Evolutionary conservation across 2,113 vertebrate genomes (phyloP), one percentile per base, ranked within the genome.

Genomic region (Falcunculus frontatus): DNA sequence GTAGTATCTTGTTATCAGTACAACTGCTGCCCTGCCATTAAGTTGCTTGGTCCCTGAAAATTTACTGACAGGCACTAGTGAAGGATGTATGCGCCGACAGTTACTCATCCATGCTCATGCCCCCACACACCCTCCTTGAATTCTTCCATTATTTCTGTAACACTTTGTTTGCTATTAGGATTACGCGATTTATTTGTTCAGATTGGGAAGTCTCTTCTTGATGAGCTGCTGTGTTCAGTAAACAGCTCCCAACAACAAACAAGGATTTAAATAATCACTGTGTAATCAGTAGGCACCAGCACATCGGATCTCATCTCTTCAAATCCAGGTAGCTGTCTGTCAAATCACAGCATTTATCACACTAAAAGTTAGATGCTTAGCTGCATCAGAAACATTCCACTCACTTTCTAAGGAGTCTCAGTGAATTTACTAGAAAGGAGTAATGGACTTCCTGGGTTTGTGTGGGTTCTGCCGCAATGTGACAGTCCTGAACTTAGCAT

Each of bases 201-300:
- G 92, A 93, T 77, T 95, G 79, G 75, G 93, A 95, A 97, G 70
- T 55, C 64, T 84, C 69, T 97, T 94, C 95, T 95, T 97, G 96
- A 95, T 83, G 95, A 93, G 89, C 82, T 94, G 60, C 96, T 95
- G 89, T 92, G 59, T 91, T 97, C 23, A 5, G 94, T 95, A 97
- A 97, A 98, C 96, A 96, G 87, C 55, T 92, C 63, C 86, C 92
- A 79, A 93, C 92, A 90, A 95, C 90, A 96, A 97, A 96, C 69
- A 97, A 95, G 96, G 94, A 97, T 97, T 97, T 97, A 97, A 98
- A 96, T 96, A 97, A 97, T 97, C 95, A 91, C 91, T 97, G 95
- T 97, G 80, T 97, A 98, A 98, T 97, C 97, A 98, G 96, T 96
- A 97, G 93, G 88, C 84, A 89, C 87, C 89, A 93, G 94, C 46